Base-by-base conservation (phyloP, 2,888 invertebrate genomes). In the Cephus spinipes region DNA sequence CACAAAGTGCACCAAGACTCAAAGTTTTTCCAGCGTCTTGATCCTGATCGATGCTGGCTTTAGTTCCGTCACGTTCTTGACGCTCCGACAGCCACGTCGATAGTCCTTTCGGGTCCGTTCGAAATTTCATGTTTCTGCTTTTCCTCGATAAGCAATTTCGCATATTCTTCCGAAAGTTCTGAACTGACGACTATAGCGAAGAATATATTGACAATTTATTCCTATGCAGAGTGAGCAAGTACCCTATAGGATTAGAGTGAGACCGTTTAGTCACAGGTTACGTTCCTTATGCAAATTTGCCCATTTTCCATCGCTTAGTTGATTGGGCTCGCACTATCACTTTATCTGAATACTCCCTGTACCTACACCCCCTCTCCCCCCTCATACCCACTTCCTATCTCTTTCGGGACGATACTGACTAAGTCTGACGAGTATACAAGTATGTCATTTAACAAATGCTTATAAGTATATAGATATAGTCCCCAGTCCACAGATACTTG, bases 231-330 rank as follows among this genome's bases (percentile, higher is more conserved):
- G 55, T 23, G 55, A 55, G 55, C 55, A 55, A 55, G 9, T 23
- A 9, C 23, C 23, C 9, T 9, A 35, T 35, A 15, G 55, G 55
- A 55, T 55, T 55, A 55, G 9, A 55, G 23, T 23, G 55, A 9
- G 55, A 55, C 55, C 55, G 2, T 23, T 55, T 55, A 55, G 55
- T 55, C 55, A 55, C 55, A 55, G 55, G 55, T 55, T 55, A 55
- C 55, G 55, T 55, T 40, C 40, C 30, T 35, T 69, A 77, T 77
- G 77, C 77, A 77, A 77, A 77, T 77, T 77, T 35, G 34, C 23
- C 23, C 68, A 69, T 11, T 36, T n/a, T 31, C 73, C 73, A 74
- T 74, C 77, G 68, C 77, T 77, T 77, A 77, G 77, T 69, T 77
- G 77, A 77, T 77, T 77, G 77, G 77, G 73, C 73, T 74, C 68